Evolutionary conservation across 1,140 invertebrate genomes (phyloP).

Genomic region (Anoplophora glabripennis): DNA sequence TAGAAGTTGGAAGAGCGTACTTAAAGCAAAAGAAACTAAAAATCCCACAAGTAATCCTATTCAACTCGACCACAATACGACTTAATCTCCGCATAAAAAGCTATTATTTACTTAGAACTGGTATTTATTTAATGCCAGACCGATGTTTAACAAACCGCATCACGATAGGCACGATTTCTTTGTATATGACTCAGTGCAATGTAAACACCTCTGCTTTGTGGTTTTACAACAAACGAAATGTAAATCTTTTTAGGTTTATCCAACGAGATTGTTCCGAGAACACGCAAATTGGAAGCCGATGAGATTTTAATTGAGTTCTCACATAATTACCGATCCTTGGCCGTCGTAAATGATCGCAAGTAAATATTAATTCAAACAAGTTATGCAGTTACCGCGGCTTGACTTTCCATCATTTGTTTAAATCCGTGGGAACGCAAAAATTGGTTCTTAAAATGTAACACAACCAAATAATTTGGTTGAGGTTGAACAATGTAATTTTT

Average conservation of each 20-base stretch:
- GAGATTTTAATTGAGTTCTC: neutral
- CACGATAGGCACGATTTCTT: constrained; percentile 21
- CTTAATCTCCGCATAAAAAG: constrained; percentile 23
- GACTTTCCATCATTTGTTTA: no score
- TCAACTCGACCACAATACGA: constrained; percentile 18
- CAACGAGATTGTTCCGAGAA: constrained; percentile 1
- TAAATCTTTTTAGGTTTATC: neutral
- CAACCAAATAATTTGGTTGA: no score
- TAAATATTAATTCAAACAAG: no score
- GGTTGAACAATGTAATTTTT: no score
- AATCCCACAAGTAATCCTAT: constrained; percentile 8
- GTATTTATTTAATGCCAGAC: constrained; percentile 24
- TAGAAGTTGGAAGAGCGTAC: no score
- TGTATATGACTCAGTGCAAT: constrained; percentile 11
- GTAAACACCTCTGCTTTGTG: constrained; percentile 16
- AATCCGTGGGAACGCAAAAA: no score
- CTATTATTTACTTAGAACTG: constrained; percentile 22
- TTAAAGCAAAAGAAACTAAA: neutral
- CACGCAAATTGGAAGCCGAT: neutral
- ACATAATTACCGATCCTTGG: no score
- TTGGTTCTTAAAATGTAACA: no score
- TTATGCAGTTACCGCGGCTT: no score
- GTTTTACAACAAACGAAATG: constrained; percentile 2
- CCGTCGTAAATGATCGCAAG: no score
- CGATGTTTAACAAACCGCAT: constrained; percentile 24